Base-by-base conservation (phyloP, 1,140 invertebrate genomes). In the Drosophila sproati region DNA sequence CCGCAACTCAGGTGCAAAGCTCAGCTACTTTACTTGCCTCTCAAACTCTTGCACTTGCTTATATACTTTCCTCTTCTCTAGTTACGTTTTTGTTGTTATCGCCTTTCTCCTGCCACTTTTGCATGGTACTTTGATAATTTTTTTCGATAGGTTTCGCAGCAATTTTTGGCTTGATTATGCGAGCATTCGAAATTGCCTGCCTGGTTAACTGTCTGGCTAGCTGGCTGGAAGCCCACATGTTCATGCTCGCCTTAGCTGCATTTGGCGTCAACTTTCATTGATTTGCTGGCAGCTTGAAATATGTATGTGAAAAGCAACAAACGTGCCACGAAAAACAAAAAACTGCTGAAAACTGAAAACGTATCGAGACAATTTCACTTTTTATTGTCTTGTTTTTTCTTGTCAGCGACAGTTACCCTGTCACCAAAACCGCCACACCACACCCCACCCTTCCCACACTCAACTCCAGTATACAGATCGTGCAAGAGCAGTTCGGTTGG, bases 91-190 rank as follows among this genome's bases (percentile, higher is more conserved):
- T 12, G 4, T 41, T 48, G 39, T 28, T 75, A 51, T 66, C 54
- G 63, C 70, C 82, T 73, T 82, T 71, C 78, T 75, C 78, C 76
- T 51, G 72, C 50, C 66, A 69, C 39, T 72, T 74, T 69, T 62
- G 51, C 54, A 45, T 73, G 54, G 43, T 47, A 55, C 45, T 66
- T 72, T 56, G 47, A 35, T 73, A 55, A 60, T 61, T 71, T 63
- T 66, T 61, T 73, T 63, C 57, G 62, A 31, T 72, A 59, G 63
- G 28, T 67, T 63, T 64, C 28, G 63, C 69, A 60, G 83, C 79
- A 79, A 48, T 82, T 82, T 87, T 86, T 82, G 79, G 82, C 76
- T 78, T 82, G 82, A 87, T 86, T 86, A 87, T 86, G 82, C 82
- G 78, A 86, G 80, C 82, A 87, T 70, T 77, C 79, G 71, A 79